Percentiles rank a stretch among this genome's conserved stretches.
These are phyloP conservation scores for Octodonta nipae DNA, from an alignment of 2,888 invertebrate species.

Conservation along the genomic window DNA sequence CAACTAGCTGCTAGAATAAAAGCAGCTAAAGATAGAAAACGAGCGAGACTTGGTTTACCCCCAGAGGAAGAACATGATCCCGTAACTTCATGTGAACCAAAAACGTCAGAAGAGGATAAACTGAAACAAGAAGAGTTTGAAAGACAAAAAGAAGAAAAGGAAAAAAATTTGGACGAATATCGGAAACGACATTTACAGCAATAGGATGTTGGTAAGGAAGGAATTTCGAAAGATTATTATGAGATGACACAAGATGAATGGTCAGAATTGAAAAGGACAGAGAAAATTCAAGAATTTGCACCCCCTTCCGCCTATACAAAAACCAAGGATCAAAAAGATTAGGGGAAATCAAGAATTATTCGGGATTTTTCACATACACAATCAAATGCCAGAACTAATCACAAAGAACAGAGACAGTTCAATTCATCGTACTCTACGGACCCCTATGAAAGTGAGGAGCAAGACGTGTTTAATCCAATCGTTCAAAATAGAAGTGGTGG, in stretches of 20 bases:
- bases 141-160: conserved; percentile 36
- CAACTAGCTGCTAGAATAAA: conserved; percentile 55
- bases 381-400: no score
- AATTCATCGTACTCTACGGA: no score
- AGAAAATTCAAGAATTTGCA: conserved; percentile 65
- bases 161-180: conserved; percentile 39
- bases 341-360: conserved; percentile 5
- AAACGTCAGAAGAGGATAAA: conserved; percentile 19
- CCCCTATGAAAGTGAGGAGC: no score
- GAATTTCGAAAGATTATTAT: conserved; percentile 36
- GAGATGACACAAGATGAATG: conserved; percentile 66
- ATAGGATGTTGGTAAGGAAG: conserved; percentile 62
- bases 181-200: conserved; percentile 48
- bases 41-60: conserved; percentile 59
- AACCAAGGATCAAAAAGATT: conserved; percentile 16
- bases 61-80: conserved; percentile 49
- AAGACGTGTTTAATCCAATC: no score
- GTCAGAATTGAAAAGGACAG: conserved; percentile 58
- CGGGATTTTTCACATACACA: no score
- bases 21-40: conserved; percentile 60
- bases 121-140: conserved; percentile 15
- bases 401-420: no score
- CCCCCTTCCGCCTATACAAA: conserved; percentile 39
- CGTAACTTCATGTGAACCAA: no score
- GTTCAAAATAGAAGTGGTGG: no score